Evolutionary conservation across 2,113 vertebrate genomes (phyloP).

Genomic region (Camelus dromedarius): DNA sequence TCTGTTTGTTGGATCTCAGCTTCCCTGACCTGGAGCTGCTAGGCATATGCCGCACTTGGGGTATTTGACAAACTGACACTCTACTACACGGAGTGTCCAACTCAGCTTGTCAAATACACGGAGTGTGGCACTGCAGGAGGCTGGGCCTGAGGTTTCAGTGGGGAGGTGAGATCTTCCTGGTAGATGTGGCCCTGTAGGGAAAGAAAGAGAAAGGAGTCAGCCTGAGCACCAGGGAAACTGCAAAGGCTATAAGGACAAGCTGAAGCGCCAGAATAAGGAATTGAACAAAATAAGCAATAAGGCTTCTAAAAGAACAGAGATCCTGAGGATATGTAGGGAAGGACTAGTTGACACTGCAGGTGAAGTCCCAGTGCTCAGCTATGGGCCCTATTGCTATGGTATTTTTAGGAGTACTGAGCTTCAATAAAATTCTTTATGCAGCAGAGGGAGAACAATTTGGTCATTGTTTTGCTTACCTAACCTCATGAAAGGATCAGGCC

Average conservation of each 20-base stretch:
- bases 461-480: not conserved
- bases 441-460: not conserved
- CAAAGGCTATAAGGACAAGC: not conserved
- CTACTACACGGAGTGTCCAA: slow-evolving; percentile 94
- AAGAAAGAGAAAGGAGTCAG: slow-evolving; percentile 8
- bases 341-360: not conserved
- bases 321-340: not conserved
- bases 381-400: not conserved
- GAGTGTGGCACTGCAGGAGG: slow-evolving; percentile 90
- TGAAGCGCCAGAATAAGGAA: not conserved
- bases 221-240: not conserved
- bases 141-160: not conserved
- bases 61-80: slow-evolving; percentile 99
- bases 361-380: not conserved
- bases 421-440: not conserved
- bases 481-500: not conserved
- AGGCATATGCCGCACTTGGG: slow-evolving; percentile 94
- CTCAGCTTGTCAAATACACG: slow-evolving; percentile 99
- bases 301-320: not conserved
- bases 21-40: slow-evolving; percentile 56
- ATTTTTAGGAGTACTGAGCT: not conserved
- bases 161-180: not conserved
- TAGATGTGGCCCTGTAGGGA: slow-evolving; percentile 50
- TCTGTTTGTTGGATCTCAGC: not conserved
- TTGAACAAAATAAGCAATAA: not conserved